These are phyloP conservation scores for Colaptes auratus DNA, from an alignment of 2,113 vertebrate genomes.

Conservation along the genomic window DNA sequence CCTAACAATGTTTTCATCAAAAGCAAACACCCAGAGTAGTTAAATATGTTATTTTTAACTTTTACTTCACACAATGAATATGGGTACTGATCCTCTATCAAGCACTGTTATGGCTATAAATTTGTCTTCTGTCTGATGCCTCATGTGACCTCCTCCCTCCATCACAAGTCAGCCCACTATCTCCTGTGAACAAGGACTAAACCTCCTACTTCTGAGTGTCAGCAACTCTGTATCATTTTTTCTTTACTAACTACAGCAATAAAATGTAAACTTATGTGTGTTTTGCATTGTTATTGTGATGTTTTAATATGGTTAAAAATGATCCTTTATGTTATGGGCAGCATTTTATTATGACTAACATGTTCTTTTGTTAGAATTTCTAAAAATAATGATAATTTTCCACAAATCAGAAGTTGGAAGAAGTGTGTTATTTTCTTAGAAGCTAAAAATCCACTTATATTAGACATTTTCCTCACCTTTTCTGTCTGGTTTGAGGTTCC, in stretches of 20 bases:
- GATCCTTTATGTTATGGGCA: neutral
- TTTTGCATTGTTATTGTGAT: neutral
- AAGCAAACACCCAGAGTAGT: neutral
- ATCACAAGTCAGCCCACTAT: neutral
- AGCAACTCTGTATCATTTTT: neutral
- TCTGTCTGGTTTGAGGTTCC: slow-evolving; percentile 97
- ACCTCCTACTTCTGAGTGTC: neutral
- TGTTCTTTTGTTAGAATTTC: neutral
- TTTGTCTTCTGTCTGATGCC: neutral
- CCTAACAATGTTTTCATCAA: neutral
- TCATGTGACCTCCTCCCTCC: neutral
- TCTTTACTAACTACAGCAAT: neutral
- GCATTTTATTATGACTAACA: neutral
- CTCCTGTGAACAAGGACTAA: neutral
- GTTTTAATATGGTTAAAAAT: neutral
- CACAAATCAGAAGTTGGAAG: neutral
- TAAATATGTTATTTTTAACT: neutral
- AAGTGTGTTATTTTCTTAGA: neutral
- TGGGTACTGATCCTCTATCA: neutral
- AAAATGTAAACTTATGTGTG: neutral
- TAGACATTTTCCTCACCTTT: slow-evolving; percentile 88
- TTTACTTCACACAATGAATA: neutral
- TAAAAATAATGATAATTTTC: neutral
- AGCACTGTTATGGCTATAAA: neutral
- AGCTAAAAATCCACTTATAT: neutral